These are phyloP conservation scores for Pangasius djambal DNA, from an alignment of 2,797 vertebrate genomes.

Conservation along the genomic window DNA sequence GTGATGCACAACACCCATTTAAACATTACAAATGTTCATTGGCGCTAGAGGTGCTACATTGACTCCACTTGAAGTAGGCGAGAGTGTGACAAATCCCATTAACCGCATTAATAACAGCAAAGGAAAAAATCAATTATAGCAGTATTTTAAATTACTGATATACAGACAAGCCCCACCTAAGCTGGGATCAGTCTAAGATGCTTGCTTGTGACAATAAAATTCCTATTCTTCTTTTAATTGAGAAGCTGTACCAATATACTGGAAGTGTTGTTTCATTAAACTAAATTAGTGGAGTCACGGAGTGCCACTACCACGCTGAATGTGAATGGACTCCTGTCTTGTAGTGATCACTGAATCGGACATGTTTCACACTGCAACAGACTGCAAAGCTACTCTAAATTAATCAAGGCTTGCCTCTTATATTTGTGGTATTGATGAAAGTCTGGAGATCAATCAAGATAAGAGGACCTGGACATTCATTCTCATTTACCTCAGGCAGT, in stretches of 20 bases:
- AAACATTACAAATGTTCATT: conserved; percentile 5
- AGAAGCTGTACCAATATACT: conserved; percentile 30
- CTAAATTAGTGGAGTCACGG: conserved; percentile 37
- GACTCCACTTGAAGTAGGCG: neutral
- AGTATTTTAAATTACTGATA: conserved; percentile 7
- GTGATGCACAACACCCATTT: conserved; percentile 16
- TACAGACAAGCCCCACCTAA: neutral
- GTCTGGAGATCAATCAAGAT: conserved; percentile 64
- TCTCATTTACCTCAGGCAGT: conserved; percentile 67
- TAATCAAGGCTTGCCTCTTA: conserved; percentile 51
- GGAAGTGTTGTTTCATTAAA: conserved; percentile 38
- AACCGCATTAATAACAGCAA: conserved; percentile 16
- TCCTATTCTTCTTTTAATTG: conserved; percentile 33
- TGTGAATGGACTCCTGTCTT: conserved; percentile 37
- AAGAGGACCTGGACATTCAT: conserved; percentile 63
- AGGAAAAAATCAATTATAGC: neutral
- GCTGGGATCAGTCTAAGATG: neutral
- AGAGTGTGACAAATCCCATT: conserved; percentile 14
- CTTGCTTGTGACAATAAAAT: conserved; percentile 9
- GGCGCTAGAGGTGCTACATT: neutral
- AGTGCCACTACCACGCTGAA: conserved; percentile 27
- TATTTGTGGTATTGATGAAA: conserved; percentile 65
- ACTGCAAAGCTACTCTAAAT: conserved; percentile 39
- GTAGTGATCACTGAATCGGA: conserved; percentile 42
- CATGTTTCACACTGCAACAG: conserved; percentile 53